Evolutionary conservation across 2,888 invertebrate genomes (phyloP), one percentile per base, ranked within the genome.

Genomic region (Lucinisca nassula): DNA sequence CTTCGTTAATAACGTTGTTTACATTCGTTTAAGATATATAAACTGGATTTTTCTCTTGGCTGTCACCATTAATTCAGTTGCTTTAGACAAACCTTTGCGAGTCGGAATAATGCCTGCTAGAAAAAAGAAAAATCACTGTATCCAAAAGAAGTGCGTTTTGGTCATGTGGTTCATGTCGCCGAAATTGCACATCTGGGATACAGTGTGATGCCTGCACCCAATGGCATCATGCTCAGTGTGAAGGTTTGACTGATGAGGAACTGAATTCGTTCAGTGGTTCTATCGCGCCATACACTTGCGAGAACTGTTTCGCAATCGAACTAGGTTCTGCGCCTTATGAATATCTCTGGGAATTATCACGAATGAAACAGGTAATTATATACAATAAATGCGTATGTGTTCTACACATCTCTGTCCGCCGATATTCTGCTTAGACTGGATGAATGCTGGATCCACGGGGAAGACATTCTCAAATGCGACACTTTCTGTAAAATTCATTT

Each of bases 401-500:
- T 21, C 61, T 30, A 30, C 61, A 61, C 61, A 21, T 61, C 61
- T 61, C 61, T 30, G 30, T 61, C 61, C 61, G 24, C 61, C 30
- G n/a, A 61, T 61, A 61, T 61, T 61, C 61, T 61, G 61, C 61
- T 61, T 61, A 61, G 61, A 61, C 55, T n/a, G n/a, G n/a, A n/a
- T n/a, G n/a, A n/a, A n/a, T n/a, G n/a, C n/a, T n/a, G n/a, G n/a
- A n/a, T n/a, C n/a, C n/a, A n/a, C n/a, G n/a, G n/a, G n/a, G n/a
- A n/a, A n/a, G n/a, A n/a, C n/a, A n/a, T n/a, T n/a, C n/a, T n/a
- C n/a, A n/a, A n/a, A n/a, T n/a, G n/a, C n/a, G n/a, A n/a, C n/a
- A n/a, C n/a, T n/a, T n/a, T n/a, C n/a, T n/a, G n/a, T n/a, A n/a
- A n/a, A n/a, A n/a, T n/a, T n/a, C n/a, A n/a, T n/a, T n/a, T n/a